phyloP scores from a whole-genome alignment of 2,113 vertebrate species.

The Pagrus major region DNA sequence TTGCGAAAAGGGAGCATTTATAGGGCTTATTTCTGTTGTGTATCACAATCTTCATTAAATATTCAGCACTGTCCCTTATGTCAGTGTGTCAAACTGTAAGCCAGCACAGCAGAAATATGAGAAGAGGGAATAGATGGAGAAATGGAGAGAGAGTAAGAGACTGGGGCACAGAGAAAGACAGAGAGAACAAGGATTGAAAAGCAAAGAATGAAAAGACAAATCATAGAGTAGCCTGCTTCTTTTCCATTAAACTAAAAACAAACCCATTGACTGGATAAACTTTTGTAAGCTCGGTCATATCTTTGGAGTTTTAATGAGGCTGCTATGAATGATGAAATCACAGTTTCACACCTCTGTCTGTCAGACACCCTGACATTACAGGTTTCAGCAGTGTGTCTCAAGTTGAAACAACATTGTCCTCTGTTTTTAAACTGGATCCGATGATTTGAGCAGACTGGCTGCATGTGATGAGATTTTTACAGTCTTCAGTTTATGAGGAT shows the following conservation, averaged over 20 bases:
- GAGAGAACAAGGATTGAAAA: background rate
- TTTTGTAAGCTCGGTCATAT: constrained; percentile 1
- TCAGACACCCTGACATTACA: background rate
- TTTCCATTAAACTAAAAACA: background rate
- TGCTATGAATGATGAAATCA: background rate
- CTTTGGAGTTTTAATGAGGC: background rate
- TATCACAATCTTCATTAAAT: constrained; percentile 56
- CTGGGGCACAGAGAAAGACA: background rate
- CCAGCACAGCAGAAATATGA: constrained; percentile 72
- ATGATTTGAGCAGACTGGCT: background rate
- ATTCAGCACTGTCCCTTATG: constrained; percentile 50
- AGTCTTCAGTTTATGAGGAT: constrained; percentile 14
- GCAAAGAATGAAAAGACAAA: background rate
- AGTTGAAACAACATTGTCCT: background rate
- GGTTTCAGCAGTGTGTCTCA: background rate
- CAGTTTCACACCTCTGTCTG: constrained; percentile 4
- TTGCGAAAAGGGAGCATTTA: background rate
- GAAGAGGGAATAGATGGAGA: constrained; percentile 11
- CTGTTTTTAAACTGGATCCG: constrained; percentile 12
- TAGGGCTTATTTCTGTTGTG: constrained; percentile 3
- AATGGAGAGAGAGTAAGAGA: background rate
- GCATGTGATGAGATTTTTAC: background rate
- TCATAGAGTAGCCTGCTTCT: background rate
- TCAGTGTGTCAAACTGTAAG: constrained; percentile 48
- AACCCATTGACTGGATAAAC: background rate